These are phyloP conservation scores for Quiscalus mexicanus DNA, from an alignment of 2,113 vertebrate species.

Conservation along the genomic window DNA sequence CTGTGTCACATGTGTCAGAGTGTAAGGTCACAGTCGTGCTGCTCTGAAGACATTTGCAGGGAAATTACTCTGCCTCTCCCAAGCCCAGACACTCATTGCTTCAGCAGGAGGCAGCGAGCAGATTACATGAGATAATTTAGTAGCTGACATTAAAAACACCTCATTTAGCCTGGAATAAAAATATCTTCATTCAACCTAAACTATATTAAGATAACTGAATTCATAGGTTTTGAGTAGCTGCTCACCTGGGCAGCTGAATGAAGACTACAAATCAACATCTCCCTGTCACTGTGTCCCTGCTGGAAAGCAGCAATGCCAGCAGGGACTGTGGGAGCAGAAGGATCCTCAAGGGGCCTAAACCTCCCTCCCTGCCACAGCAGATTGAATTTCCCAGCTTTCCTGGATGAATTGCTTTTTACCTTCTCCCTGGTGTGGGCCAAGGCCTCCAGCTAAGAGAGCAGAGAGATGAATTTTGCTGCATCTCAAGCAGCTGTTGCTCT, in stretches of 20 bases:
- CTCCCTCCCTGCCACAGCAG: not conserved
- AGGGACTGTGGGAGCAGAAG: not conserved
- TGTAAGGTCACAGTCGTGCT: not conserved
- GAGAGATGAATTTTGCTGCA: not conserved
- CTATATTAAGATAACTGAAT: not conserved
- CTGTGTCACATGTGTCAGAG: not conserved
- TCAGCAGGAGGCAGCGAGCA: not conserved
- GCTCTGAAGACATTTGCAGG: not conserved
- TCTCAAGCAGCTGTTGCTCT: conserved; percentile 8
- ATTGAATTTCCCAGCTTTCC: not conserved
- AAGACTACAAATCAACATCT: not conserved
- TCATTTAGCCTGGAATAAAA: conserved; percentile 35
- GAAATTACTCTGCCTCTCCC: not conserved
- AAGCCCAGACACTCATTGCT: not conserved
- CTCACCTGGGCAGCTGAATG: conserved; percentile 1
- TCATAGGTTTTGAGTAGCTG: not conserved
- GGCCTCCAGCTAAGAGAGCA: not conserved
- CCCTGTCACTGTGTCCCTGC: not conserved
- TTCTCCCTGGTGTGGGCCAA: not conserved
- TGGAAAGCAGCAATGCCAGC: not conserved
- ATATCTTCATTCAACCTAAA: not conserved
- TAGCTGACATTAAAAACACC: conserved; percentile 23
- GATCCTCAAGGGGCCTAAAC: not conserved
- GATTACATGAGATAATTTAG: not conserved
- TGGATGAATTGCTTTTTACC: not conserved